Conservation (phyloP, 2,888 invertebrate genomes). For the Saturnia pavonia region DNA sequence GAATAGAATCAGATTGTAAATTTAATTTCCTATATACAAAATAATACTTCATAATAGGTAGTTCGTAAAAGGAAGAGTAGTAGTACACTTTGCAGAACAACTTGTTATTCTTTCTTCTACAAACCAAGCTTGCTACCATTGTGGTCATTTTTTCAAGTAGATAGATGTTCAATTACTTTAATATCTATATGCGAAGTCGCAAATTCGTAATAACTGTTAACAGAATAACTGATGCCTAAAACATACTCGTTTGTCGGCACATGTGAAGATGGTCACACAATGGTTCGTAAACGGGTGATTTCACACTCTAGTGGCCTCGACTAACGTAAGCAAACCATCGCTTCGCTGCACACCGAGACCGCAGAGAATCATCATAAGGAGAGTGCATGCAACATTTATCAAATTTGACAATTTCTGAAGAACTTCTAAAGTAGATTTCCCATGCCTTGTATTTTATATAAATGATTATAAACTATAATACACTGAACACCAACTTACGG, state of each 20-base stretch:
- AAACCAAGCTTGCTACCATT: not conserved
- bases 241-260: slow-evolving; percentile 61
- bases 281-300: slow-evolving; percentile 61
- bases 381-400: slow-evolving; percentile 10
- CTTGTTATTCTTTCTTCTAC: not conserved
- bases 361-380: slow-evolving; percentile 56
- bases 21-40: not conserved
- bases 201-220: slow-evolving; percentile 23
- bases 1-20: not conserved
- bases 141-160: slow-evolving; percentile 40
- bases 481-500: not conserved
- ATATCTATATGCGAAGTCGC: slow-evolving; percentile 27
- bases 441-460: not conserved
- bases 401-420: slow-evolving; percentile 6
- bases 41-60: not conserved
- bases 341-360: slow-evolving; percentile 60
- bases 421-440: not conserved
- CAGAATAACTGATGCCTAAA: slow-evolving; percentile 31
- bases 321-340: slow-evolving; percentile 52
- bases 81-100: not conserved
- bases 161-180: slow-evolving; percentile 49
- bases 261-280: slow-evolving; percentile 37
- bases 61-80: not conserved
- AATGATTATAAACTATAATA: not conserved
- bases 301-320: slow-evolving; percentile 64